These are phyloP conservation scores for Rhorus exstirpatorius DNA, from an alignment of 2,888 invertebrate genomes.

Conservation along the genomic window DNA sequence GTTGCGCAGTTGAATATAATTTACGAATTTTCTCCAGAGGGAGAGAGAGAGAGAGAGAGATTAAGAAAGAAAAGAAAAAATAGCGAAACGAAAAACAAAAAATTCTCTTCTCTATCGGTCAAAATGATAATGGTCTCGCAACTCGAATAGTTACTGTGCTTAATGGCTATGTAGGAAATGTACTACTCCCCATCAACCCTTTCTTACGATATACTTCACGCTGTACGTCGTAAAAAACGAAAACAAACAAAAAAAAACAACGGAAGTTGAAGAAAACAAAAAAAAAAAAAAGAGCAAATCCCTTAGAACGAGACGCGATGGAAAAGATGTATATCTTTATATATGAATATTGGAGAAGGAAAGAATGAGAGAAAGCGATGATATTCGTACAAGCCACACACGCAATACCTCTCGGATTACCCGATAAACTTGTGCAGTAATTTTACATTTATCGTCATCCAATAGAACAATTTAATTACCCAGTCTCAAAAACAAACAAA, in stretches of 20 bases:
- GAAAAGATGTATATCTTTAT: constrained; percentile 37
- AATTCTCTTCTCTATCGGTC: constrained; percentile 47
- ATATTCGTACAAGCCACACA: constrained; percentile 38
- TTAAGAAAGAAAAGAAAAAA: not conserved
- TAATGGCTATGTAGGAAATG: constrained; percentile 66
- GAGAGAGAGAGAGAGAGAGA: not conserved
- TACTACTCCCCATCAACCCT: constrained; percentile 36
- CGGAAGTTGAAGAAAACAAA: constrained; percentile 5
- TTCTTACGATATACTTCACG: constrained; percentile 62
- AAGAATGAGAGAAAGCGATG: constrained; percentile 22
- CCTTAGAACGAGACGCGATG: constrained; percentile 55
- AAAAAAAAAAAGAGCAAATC: constrained; percentile 23
- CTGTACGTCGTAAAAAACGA: constrained; percentile 41
- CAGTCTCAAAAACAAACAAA: constrained; percentile 9
- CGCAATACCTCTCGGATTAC: constrained; percentile 42
- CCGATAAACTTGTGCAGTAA: constrained; percentile 42
- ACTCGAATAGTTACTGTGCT: constrained; percentile 68
- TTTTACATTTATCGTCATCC: constrained; percentile 47
- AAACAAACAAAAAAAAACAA: constrained; percentile 9
- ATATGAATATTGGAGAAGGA: constrained; percentile 37
- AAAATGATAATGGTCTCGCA: constrained; percentile 56
- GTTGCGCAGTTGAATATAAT: constrained; percentile 62
- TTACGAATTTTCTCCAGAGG: constrained; percentile 43
- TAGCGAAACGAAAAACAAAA: constrained; percentile 1
- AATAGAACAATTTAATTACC: constrained; percentile 8